Conservation (phyloP, 2,797 vertebrate species). For the Artibeus lituratus region DNA sequence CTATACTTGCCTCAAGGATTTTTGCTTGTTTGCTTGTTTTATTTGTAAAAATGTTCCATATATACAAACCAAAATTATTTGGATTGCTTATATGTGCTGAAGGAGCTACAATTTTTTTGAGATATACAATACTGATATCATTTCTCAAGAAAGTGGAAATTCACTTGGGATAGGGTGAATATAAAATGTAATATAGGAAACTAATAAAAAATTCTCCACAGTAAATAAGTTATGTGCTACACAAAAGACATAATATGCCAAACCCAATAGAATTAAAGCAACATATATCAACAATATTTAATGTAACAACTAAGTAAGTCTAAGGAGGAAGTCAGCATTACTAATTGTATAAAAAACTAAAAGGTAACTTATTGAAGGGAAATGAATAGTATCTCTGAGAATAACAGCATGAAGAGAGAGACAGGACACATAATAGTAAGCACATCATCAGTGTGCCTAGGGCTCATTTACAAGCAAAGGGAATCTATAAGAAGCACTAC, state of each 20-base stretch:
- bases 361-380: neutral
- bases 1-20: neutral
- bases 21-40: neutral
- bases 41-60: neutral
- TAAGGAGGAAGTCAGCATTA: neutral
- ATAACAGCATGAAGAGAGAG: neutral
- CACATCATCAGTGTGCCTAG: neutral
- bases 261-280: neutral
- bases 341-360: neutral
- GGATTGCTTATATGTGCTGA: neutral
- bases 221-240: neutral
- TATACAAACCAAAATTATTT: constrained; percentile 18
- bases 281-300: constrained; percentile 16
- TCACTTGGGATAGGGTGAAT: neutral
- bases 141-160: neutral
- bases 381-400: neutral
- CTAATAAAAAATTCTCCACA: constrained; percentile 18
- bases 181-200: neutral
- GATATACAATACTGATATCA: neutral
- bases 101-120: neutral
- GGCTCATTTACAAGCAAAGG: constrained; percentile 35
- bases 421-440: neutral
- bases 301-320: neutral
- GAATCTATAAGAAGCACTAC: neutral
- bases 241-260: neutral